These are phyloP conservation scores for Ptychoptera albimana DNA, from an alignment of 2,888 invertebrate species.

Conservation along the genomic window DNA sequence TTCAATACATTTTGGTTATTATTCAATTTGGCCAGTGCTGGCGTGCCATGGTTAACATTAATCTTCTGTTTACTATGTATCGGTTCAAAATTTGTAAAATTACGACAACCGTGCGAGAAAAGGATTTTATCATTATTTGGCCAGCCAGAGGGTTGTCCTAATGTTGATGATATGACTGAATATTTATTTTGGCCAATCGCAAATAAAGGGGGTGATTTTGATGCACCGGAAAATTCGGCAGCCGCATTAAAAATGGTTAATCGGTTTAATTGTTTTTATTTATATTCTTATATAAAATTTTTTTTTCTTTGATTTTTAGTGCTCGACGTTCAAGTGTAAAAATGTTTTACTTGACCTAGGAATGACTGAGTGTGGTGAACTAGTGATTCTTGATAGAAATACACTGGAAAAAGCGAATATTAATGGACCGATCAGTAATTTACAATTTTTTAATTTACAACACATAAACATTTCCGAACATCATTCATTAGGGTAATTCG, in stretches of 20 bases:
- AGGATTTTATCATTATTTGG: conserved; percentile 21
- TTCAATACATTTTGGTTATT: conserved; percentile 28
- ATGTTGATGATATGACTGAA: conserved; percentile 18
- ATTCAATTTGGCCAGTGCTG: conserved; percentile 25
- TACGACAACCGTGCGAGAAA: conserved; percentile 26
- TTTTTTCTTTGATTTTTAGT: conserved; percentile 16
- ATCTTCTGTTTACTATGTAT: conserved; percentile 24
- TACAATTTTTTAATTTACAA: conserved; percentile 21
- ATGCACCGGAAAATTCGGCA: conserved; percentile 29
- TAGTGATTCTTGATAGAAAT: conserved; percentile 23
- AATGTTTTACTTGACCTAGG: conserved; percentile 27
- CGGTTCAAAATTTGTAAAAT: conserved; percentile 27
- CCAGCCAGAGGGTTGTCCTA: conserved; percentile 13
- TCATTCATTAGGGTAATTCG: conserved; percentile 26
- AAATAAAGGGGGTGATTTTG: conserved; percentile 27
- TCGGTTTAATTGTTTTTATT: background rate
- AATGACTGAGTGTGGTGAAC: conserved; percentile 25
- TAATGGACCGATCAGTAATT: conserved; percentile 17
- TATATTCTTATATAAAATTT: background rate
- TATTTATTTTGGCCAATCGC: conserved; percentile 28
- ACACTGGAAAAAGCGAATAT: conserved; percentile 24
- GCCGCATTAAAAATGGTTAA: conserved; percentile 20
- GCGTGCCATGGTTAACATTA: conserved; percentile 27
- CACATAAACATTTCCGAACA: conserved; percentile 26
- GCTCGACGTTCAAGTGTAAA: conserved; percentile 24